phyloP scores from a whole-genome alignment of 1,140 invertebrate genomes.

The Diorhabda carinulata region DNA sequence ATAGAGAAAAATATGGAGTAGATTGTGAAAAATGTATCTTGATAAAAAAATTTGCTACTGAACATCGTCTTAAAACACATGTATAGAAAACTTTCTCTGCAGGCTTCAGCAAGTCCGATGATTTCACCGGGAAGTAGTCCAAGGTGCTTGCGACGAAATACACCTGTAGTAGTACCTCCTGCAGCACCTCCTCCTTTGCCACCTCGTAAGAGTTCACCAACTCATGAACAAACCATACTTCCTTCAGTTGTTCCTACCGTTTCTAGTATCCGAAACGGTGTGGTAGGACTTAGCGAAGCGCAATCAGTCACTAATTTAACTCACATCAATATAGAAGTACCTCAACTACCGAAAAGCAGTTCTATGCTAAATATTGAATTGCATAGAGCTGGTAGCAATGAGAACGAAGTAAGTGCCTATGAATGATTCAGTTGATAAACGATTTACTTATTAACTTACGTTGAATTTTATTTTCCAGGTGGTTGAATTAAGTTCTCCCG shows the following conservation, averaged over 20 bases:
- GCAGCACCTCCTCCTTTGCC: conserved; percentile 42
- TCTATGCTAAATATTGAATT: conserved; percentile 42
- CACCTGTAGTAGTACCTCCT: conserved; percentile 33
- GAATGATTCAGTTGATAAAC: background rate
- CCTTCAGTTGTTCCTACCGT: conserved; percentile 35
- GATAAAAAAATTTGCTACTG: too few relatives aligned
- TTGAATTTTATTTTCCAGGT: background rate
- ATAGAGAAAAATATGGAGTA: too few relatives aligned
- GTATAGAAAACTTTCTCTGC: conserved; percentile 15
- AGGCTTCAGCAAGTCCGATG: conserved; percentile 53
- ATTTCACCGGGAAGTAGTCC: conserved; percentile 56
- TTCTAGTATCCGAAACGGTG: conserved; percentile 27
- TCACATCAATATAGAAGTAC: conserved; percentile 34
- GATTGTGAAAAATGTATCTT: too few relatives aligned
- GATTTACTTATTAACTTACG: background rate
- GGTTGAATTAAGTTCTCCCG: conserved; percentile 53
- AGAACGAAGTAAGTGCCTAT: conserved; percentile 3
- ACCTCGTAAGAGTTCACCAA: conserved; percentile 44
- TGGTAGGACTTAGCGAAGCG: conserved; percentile 36
- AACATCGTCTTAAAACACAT: too few relatives aligned
- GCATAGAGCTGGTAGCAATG: conserved; percentile 28
- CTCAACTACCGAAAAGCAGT: conserved; percentile 41
- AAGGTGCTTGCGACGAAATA: conserved; percentile 45
- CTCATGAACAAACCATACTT: conserved; percentile 38
- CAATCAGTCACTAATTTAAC: conserved; percentile 40